Evolutionary conservation across 1,140 invertebrate genomes (phyloP), one percentile per base, ranked within the genome.

Genomic region (Episyrphus balteatus): DNA sequence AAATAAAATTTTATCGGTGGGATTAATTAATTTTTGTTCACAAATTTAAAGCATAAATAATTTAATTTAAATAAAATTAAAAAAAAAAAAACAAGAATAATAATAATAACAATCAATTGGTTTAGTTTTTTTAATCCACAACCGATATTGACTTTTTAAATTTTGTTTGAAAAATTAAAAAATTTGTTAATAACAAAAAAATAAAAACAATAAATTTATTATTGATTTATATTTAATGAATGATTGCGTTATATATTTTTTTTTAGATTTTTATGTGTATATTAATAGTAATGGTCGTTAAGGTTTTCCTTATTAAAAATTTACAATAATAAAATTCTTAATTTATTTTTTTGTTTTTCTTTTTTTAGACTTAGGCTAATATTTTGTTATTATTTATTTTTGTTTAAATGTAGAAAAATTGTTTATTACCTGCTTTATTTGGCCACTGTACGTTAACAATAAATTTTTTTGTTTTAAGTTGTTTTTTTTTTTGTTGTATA

Each of bases 391-490:
- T 5, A 5, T 37, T 37, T 37, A 5, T 11, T 42, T 42, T 42
- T 42, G 40, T 42, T 18, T 7, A 18, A 5, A 26, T 26, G 21
- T 26, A 26, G 21, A 26, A 26, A 26, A 26, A 26, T 26, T 26
- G 21, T 32, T 43, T 43, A 18, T 51, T 21, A 51, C 49, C 49
- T 47, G 49, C 19, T 47, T 47, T 47, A 51, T 47, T 51, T 51
- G 49, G 40, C 44, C 37, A 51, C 44, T 37, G 15, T 33, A 34
- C 12, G 30, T 50, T 41, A 41, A 49, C 21, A 44, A 44, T 45
- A 26, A 42, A 42, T 44, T 43, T 13, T 34, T 44, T 44, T 44
- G 42, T 44, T 44, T 44, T 44, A 15, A 30, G 46, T 46, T 53
- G 47, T 46, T 50, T 34, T 53, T 46, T 42, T 50, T 49, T 12